Base-by-base conservation (phyloP, 2,113 vertebrate species). In the Phaethornis superciliosus region DNA sequence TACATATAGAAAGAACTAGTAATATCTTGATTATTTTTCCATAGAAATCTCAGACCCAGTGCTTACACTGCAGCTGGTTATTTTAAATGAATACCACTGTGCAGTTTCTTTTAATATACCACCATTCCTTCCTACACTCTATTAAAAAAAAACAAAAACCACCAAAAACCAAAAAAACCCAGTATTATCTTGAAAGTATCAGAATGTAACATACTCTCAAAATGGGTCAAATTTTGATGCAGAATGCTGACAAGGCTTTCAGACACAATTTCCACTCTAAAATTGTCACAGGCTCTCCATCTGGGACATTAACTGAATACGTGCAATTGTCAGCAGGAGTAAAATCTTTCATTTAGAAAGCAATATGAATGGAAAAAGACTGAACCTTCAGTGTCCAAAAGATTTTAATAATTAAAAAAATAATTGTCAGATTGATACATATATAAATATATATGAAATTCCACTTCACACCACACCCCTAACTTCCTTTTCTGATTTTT, bases 231-330 rank as follows among this genome's bases (percentile, higher is more conserved):
- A 81, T 85, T 74, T 71, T 74, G 44, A 74, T 81, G n/a, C 52
- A 93, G 89, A 94, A 88, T 10, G 79, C 79, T 88, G 82, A 93
- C 81, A 60, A 74, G 60, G 32, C 16, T 90, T 93, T 93, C 60
- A 90, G 62, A 91, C 35, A 78, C 52, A 93, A 78, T 30, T 64
- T 95, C 91, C 85, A 85, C 79, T 78, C 76, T 93, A 88, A 91
- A 95, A 96, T 83, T 90, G 82, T 93, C 60, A 56, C 87, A 71
- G 55, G 26, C 56, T 91, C 68, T 85, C 84, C 93, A 94, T 95
- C 87, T 95, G 89, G 74, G 42, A 87, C 67, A 82, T 4, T 33
- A 54, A 80, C 11, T 10, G 8, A 84, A 5, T 40, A 21, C 20
- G 33, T 65, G 47, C 75, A 77, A 85, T 56, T 94, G 92, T 90